Base-by-base conservation (phyloP, 2,888 invertebrate species). In the Aradus depressus region DNA sequence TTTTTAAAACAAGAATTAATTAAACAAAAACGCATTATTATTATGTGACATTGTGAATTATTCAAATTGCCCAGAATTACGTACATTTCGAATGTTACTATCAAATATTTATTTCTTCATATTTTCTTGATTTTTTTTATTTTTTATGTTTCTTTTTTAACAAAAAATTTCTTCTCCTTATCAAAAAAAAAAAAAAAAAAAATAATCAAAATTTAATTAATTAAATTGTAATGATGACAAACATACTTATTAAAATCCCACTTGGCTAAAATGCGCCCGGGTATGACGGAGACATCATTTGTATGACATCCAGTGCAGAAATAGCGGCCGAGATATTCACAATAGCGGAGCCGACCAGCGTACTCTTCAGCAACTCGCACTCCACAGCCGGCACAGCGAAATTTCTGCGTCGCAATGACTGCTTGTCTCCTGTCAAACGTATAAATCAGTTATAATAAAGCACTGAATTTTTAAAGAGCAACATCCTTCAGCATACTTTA, bases 291-390 rank as follows among this genome's bases (percentile, higher is more conserved):
- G 51, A 80, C 73, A 64, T 83, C 79, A 67, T 85, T 83, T 21
- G 79, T 79, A 67, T 90, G 89, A 65, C 90, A 90, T 39, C 84
- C 84, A 10, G 86, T 84, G 64, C 90, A 90, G 68, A 88, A 86
- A 68, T 83, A 86, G 63, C 85, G 77, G 8, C 88, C 87, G 54
- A 86, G 70, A 68, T 90, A 90, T 62, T 84, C 80, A 65, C 88
- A 88, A 63, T 84, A 88, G 14, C 87, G 75, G 67, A 81, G 85
- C 60, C 80, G 75, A 52, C 79, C 78, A 10, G 81, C 76, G 64
- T 83, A 84, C 56, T 79, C 76, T 4, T 72, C 71, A 2, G 82
- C 80, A 4, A 89, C 84, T 62, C 77, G 78, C 75, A 83, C 81
- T 1, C 88, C 86, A 68, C 89, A 90, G 3, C 88, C 88, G 35